Conservation (phyloP, 1,140 invertebrate species). For the Drosophila nasuta region DNA sequence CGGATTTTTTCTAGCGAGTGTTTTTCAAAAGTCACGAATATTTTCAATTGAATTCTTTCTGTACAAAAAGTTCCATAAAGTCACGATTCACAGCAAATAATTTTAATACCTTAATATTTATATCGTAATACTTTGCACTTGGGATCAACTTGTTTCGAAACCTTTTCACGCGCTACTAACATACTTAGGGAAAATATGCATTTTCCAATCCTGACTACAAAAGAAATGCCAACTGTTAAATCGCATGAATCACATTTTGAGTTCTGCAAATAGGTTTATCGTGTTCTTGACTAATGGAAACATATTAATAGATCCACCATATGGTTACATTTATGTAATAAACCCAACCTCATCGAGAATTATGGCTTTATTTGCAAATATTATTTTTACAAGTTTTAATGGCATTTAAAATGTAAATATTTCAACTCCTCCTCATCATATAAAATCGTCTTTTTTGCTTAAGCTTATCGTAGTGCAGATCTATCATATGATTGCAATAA, state of each 20-base stretch:
- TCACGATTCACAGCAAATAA: conserved; percentile 6
- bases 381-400: no score
- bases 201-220: background rate
- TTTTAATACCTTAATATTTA: background rate
- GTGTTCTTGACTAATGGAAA: no score
- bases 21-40: conserved; percentile 27
- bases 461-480: no score
- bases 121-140: conserved; percentile 9
- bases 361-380: no score
- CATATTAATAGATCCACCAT: no score
- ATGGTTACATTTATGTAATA: no score
- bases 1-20: background rate
- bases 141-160: background rate
- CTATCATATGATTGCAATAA: no score
- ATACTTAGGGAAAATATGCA: background rate
- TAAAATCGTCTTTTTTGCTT: no score
- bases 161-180: background rate
- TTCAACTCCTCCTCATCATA: no score
- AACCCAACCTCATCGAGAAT: no score
- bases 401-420: no score
- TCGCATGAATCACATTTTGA: background rate
- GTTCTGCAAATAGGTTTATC: background rate
- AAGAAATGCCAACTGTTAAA: background rate
- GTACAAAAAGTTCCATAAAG: background rate
- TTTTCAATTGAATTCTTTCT: conserved; percentile 10